Evolutionary conservation across 2,797 vertebrate genomes (phyloP), one percentile per base, ranked within the genome.

Genomic region (Acanthurus tractus): DNA sequence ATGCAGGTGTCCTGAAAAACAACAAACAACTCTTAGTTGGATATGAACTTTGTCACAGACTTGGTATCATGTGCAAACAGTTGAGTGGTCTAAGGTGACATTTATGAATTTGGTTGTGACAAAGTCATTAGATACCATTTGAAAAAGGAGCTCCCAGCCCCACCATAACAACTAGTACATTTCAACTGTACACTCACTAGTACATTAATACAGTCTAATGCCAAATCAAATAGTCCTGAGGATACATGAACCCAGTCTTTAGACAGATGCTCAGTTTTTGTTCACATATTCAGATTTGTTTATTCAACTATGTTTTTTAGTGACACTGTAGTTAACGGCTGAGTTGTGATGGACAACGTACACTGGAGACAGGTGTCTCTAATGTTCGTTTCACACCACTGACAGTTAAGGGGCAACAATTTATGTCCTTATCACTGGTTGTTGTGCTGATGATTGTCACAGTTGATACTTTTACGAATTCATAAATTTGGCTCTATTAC

Each of bases 1-100:
- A 40, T 48, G 46, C 59, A 65, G 77, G 34, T 17, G 74, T 78
- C 77, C 90, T 93, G 67, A 48, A 20, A 57, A 75, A 9, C 15
- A 87, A 18, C 85, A 52, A 66, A 77, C 8, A 72, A 29, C 15
- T 23, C 22, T 74, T 56, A 76, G 42, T 58, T 45, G 6, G 13
- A 64, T 34, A 6, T 34, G 0, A 34, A 12, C 34, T 22, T 62
- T 40, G 38, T 40, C 8, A 34, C 29, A 34, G 12, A 40, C 8
- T 40, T 12, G 5, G 38, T 40, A 40, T 40, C 38, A 40, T 40
- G 38, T 9, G 49, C 17, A 9, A 40, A 54, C 3, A 57, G n/a
- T 17, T n/a, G 40, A 44, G 40, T 15, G 15, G 57, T 49, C 15
- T 53, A 2, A 23, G 8, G 10, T 22, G 53, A 38, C 7, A 25